These are phyloP conservation scores for Serinus canaria DNA, from an alignment of 2,113 vertebrate genomes.

Conservation along the genomic window DNA sequence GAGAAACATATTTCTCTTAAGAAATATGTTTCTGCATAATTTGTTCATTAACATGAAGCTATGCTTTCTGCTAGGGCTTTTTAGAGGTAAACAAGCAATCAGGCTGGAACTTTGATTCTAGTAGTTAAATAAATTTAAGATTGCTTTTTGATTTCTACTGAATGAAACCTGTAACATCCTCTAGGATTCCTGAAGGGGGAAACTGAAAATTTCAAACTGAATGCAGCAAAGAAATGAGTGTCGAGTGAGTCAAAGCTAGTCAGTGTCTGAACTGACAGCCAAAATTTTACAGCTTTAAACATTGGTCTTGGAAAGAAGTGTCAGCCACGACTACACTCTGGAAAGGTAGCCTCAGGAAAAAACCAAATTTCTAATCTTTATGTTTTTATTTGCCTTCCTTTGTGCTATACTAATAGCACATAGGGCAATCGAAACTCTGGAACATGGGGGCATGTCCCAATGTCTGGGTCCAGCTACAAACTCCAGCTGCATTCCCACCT, in stretches of 20 bases:
- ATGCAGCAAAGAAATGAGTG: neutral
- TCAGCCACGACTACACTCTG: neutral
- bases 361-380: neutral
- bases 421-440: neutral
- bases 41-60: neutral
- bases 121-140: neutral
- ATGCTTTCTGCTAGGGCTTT: neutral
- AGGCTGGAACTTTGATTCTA: neutral
- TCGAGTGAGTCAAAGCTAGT: neutral
- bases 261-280: neutral
- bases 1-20: neutral
- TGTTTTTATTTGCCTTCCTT: neutral
- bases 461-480: neutral
- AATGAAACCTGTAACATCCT: neutral
- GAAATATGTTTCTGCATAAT: neutral
- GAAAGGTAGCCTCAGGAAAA: neutral
- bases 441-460: rapidly evolving
- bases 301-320: neutral
- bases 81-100: neutral
- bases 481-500: neutral
- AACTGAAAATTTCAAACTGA: neutral
- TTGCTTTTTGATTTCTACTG: neutral
- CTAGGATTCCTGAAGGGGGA: neutral
- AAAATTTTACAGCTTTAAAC: neutral
- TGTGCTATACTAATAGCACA: neutral